Conservation (phyloP, 2,113 vertebrate genomes). For the Cephalopterus ornatus region DNA sequence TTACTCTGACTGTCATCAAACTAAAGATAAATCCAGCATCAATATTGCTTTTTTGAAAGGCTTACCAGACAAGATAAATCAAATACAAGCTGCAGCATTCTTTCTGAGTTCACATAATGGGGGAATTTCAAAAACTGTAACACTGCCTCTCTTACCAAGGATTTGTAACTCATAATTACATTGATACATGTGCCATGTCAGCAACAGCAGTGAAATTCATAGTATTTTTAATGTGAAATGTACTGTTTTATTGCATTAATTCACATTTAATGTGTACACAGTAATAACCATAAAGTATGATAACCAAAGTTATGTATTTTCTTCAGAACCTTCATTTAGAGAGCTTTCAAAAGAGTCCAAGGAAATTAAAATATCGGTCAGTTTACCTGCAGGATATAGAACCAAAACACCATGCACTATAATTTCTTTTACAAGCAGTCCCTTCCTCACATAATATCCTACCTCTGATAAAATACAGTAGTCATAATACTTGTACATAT, state of each 20-base stretch:
- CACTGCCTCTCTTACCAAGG: slow-evolving; percentile 46
- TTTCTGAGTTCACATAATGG: slow-evolving; percentile 62
- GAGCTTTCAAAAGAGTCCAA: slow-evolving; percentile 71
- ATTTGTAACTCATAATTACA: slow-evolving; percentile 79
- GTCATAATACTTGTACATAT: slow-evolving; percentile 58
- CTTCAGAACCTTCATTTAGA: slow-evolving; percentile 79
- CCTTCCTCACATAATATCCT: slow-evolving; percentile 35
- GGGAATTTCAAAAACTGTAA: slow-evolving; percentile 62
- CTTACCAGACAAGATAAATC: slow-evolving; percentile 27
- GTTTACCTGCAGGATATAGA: slow-evolving; percentile 76
- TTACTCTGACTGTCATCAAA: slow-evolving; percentile 33
- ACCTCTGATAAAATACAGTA: slow-evolving; percentile 69
- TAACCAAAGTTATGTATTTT: slow-evolving; percentile 79
- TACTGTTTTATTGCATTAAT: slow-evolving; percentile 82
- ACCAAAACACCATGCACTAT: slow-evolving; percentile 38
- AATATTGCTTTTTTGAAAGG: slow-evolving; percentile 44
- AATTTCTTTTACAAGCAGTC: slow-evolving; percentile 69
- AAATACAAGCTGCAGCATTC: slow-evolving; percentile 40
- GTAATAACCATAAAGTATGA: slow-evolving; percentile 81
- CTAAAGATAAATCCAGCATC: slow-evolving; percentile 35
- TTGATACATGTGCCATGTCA: slow-evolving; percentile 78
- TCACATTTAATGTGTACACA: slow-evolving; percentile 82
- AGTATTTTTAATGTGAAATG: slow-evolving; percentile 80
- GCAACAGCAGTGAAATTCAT: slow-evolving; percentile 77
- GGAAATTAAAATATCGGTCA: slow-evolving; percentile 79